Evolutionary conservation across 2,113 vertebrate species (phyloP), one percentile per base, ranked within the genome.

Genomic region (Piprites chloris): DNA sequence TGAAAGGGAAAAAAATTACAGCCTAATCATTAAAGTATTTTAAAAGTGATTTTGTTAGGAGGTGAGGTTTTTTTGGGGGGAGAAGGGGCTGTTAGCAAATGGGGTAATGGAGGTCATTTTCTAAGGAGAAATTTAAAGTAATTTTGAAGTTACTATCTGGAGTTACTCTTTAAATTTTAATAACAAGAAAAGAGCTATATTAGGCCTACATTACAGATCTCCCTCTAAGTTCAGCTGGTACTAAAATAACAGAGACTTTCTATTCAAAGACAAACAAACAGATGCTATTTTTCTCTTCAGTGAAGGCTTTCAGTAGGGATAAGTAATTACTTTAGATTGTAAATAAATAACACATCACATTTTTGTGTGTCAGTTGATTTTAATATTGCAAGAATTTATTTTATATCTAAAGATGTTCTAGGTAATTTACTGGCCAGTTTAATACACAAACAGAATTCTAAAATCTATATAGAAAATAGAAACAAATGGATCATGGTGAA

Each of bases 61-160:
- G 4, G 4, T 3, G 20, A 9, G 9, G 19, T 2, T 14, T 62
- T 55, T 5, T 5, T 7, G 1, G 4, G 4, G 5, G 2, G 1
- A 12, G 14, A 23, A 15, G 55, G 4, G 11, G 9, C 9, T 13
- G 56, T 78, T 41, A 75, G 30, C 3, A 91, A 58, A 49, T 62
- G 26, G 37, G 14, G 3, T 42, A 87, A 61, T 32, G 13, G n/a
- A 85, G 32, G 46, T 3, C 23, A 58, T 41, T 92, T 86, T 82
- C 44, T 49, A 61, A 53, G 12, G 33, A 85, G 9, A 73, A 82
- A 61, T 61, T 49, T 68, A 18, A 94, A 91, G 44, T 44, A 1
- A 52, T 79, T 92, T 74, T 75, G 11, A 58, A 75, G 69, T 75
- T 69, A 72, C 18, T 65, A 26, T 74, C 13, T 89, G 41, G 9